A percentile compares a stretch with the other conserved stretches of the same genome.
Evolutionary conservation across 92 coral and sea anemone genomes (phyloP).

Genomic region (Paramuricea clavata): DNA sequence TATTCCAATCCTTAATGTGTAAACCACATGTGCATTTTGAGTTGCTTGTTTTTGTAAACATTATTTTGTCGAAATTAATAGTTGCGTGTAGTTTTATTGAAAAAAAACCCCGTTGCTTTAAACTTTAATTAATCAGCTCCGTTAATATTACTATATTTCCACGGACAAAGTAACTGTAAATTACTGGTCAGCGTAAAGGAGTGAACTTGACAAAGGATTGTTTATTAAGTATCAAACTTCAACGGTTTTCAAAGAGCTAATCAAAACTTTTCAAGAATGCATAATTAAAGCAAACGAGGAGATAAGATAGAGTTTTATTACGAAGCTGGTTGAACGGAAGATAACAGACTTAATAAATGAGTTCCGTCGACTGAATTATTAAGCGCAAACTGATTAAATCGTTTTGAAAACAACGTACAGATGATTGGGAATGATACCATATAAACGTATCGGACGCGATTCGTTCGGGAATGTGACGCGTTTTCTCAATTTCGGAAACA

Average conservation of each 20-base stretch:
- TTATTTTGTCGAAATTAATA: background rate
- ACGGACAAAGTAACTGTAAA: background rate
- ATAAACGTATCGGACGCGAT: background rate
- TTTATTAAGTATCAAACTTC: background rate
- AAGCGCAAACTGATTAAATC: background rate
- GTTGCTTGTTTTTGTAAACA: background rate
- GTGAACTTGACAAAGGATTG: background rate
- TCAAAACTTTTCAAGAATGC: background rate
- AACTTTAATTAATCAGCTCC: background rate
- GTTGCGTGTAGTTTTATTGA: background rate
- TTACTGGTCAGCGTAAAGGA: background rate
- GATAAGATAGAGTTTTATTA: background rate
- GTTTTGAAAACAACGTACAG: background rate
- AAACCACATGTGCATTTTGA: no score
- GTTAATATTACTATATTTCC: background rate
- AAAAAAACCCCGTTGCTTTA: no score
- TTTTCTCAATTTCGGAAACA: background rate
- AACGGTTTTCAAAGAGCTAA: conserved; percentile 5
- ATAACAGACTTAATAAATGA: background rate
- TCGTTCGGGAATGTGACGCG: background rate
- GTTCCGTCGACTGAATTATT: background rate
- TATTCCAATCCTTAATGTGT: no score
- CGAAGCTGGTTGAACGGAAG: background rate
- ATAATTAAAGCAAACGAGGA: background rate
- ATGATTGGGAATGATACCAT: background rate